Base-by-base conservation (phyloP, 2,113 vertebrate genomes). In the Suricata suricatta region DNA sequence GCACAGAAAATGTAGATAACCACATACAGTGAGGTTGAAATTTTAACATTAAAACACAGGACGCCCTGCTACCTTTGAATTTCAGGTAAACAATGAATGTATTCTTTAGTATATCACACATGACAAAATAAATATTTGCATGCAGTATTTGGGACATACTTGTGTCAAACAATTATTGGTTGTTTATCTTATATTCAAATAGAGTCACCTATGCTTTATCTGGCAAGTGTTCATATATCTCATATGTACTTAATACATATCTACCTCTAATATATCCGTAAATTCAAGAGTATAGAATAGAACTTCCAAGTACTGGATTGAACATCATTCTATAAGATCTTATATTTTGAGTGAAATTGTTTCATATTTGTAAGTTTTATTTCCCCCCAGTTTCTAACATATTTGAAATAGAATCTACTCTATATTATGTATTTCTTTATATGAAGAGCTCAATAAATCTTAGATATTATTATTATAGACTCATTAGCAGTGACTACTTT, bases 291-390 rank as follows among this genome's bases (percentile, higher is more conserved):
- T 6, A 16, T 5, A 33, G 25, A 16, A 41, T 64, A 81, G 35
- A 47, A 25, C 41, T 88, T 90, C 33, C n/a, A 79, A 21, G 0
- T 79, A 44, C n/a, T 54, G 23, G 4, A n/a, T 41, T 52, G 9
- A 64, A 41, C 7, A 66, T 84, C 35, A 21, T 85, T 91, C 25
- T 23, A 2, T 31, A 63, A 68, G 33, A 8, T 66, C 12, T 44
- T 80, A 4, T 74, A 33, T 95, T 90, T 79, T 95, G 84, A 88
- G 64, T 96, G 9, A 93, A 74, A 84, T 60, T 52, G 8, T 92
- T 95, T 93, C 66, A 27, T 64, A 82, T 85, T 93, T 88, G 1
- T 68, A 77, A 76, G 1, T 81, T 91, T 95, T 66, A 71, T 80
- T 94, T n/a, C 25, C 9, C 27, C 35, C 8, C 21, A 29, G 9